These are phyloP conservation scores for Tinea semifulvella DNA, from an alignment of 2,888 invertebrate genomes.

Conservation along the genomic window DNA sequence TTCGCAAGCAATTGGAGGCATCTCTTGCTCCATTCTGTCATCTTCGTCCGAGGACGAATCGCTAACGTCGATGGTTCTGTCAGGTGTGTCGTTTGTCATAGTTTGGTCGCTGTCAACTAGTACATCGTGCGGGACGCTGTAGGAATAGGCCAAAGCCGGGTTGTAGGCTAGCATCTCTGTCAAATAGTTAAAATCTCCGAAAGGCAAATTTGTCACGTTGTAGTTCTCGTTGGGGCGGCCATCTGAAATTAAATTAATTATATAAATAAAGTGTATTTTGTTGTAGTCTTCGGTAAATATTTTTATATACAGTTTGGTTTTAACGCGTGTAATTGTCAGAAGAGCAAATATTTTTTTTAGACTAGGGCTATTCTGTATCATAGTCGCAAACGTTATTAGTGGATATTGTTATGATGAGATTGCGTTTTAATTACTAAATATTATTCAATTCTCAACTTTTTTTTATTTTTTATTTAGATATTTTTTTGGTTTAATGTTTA, in stretches of 20 bases:
- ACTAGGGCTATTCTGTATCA: too few relatives aligned
- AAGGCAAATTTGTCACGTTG: conserved; percentile 62
- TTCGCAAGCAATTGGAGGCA: conserved; percentile 42
- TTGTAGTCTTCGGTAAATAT: neutral
- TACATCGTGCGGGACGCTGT: conserved; percentile 42
- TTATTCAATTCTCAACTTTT: too few relatives aligned
- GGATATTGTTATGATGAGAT: too few relatives aligned
- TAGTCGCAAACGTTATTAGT: too few relatives aligned
- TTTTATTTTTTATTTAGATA: too few relatives aligned
- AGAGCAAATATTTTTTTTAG: too few relatives aligned
- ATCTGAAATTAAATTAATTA: conserved; percentile 31
- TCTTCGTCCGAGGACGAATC: conserved; percentile 52
- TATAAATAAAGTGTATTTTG: too few relatives aligned
- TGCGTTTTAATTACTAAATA: too few relatives aligned
- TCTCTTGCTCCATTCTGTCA: conserved; percentile 37
- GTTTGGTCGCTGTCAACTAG: conserved; percentile 38
- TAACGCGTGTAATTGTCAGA: too few relatives aligned
- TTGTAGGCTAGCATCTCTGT: conserved; percentile 63
- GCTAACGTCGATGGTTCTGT: conserved; percentile 53
- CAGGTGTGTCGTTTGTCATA: conserved; percentile 31
- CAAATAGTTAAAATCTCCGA: conserved; percentile 63
- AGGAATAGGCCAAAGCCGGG: conserved; percentile 36
- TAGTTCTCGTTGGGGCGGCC: conserved; percentile 62
- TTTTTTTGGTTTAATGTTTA: too few relatives aligned
- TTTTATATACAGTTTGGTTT: neutral